Conservation (phyloP, 2,888 invertebrate genomes). For the Rhodophaea formosa region DNA sequence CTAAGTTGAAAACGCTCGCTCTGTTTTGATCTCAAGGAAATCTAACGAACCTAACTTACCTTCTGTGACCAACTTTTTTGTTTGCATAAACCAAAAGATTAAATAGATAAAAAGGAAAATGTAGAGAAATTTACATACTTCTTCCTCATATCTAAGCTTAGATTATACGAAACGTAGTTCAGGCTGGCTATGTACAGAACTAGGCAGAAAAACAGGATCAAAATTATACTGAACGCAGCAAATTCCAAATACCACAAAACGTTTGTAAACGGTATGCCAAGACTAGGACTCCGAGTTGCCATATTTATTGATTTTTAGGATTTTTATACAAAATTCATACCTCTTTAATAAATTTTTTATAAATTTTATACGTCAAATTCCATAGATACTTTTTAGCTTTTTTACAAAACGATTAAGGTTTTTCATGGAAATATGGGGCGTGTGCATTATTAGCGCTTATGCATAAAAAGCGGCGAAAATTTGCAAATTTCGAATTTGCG, state of each 20-base stretch:
- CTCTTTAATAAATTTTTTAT: not conserved
- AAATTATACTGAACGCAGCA: conserved; percentile 46
- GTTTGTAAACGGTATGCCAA: conserved; percentile 54
- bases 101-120: too few relatives aligned
- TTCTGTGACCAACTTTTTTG: too few relatives aligned
- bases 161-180: conserved; percentile 51
- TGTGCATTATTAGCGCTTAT: too few relatives aligned
- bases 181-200: conserved; percentile 55
- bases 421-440: too few relatives aligned
- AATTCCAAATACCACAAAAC: conserved; percentile 69
- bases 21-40: too few relatives aligned
- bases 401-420: too few relatives aligned
- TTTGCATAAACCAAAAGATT: too few relatives aligned
- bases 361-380: not conserved
- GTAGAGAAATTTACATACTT: conserved; percentile 49
- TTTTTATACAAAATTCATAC: too few relatives aligned
- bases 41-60: too few relatives aligned
- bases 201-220: conserved; percentile 55
- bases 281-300: not conserved
- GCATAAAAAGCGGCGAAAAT: too few relatives aligned
- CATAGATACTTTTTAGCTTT: not conserved
- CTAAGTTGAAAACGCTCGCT: too few relatives aligned
- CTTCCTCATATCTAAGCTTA: conserved; percentile 47
- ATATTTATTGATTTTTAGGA: not conserved
- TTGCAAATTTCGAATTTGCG: too few relatives aligned